These are phyloP conservation scores for Acanthosepion pharaonis DNA, from an alignment of 2,888 invertebrate species.

Conservation along the genomic window DNA sequence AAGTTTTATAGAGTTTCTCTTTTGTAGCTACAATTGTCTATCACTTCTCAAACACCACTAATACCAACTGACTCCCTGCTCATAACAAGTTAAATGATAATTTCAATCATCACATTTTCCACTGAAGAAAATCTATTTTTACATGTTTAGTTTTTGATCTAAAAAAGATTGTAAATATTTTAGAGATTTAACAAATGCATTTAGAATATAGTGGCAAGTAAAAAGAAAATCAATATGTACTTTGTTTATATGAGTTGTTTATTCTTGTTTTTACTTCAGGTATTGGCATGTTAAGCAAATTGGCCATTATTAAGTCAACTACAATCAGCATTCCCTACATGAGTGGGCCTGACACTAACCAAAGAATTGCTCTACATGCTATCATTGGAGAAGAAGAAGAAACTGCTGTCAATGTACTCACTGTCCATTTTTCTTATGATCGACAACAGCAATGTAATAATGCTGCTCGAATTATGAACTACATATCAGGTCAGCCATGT, in stretches of 20 bases:
- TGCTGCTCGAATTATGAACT: slow-evolving; percentile 60
- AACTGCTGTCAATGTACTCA: slow-evolving; percentile 56
- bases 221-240: background rate
- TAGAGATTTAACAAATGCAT: too few relatives aligned
- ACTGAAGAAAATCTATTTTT: too few relatives aligned
- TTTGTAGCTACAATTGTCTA: too few relatives aligned
- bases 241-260: background rate
- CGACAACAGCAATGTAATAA: slow-evolving; percentile 69
- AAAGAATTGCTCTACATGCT: slow-evolving; percentile 61
- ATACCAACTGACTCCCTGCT: too few relatives aligned
- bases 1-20: too few relatives aligned
- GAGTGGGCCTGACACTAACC: slow-evolving; percentile 65
- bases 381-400: slow-evolving; percentile 51
- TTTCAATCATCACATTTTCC: too few relatives aligned
- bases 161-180: too few relatives aligned
- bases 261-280: slow-evolving; percentile 57
- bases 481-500: slow-evolving; percentile 55
- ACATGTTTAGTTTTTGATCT: too few relatives aligned
- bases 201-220: background rate
- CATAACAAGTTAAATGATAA: too few relatives aligned
- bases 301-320: slow-evolving; percentile 57
- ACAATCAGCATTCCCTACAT: slow-evolving; percentile 55
- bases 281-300: slow-evolving; percentile 65
- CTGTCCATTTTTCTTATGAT: slow-evolving; percentile 69
- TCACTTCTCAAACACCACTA: too few relatives aligned